Conservation (phyloP, 2,113 vertebrate species). For the Girardinichthys multiradiatus region DNA sequence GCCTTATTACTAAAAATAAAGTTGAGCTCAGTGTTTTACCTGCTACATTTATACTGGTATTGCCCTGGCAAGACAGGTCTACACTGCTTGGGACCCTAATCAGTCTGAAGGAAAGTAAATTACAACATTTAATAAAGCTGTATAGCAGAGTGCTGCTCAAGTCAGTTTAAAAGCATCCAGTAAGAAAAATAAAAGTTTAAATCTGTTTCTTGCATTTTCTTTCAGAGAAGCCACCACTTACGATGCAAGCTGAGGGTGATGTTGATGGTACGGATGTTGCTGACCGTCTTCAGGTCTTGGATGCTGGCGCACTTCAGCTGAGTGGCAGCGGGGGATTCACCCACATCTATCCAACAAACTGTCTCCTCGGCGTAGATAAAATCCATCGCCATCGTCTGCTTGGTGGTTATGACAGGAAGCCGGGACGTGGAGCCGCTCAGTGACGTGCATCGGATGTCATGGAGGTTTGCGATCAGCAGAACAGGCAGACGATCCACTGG, state of each 20-base stretch:
- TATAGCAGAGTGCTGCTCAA: neutral
- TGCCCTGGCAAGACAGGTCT: neutral
- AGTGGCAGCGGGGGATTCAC: constrained; percentile 87
- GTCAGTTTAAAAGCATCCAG: neutral
- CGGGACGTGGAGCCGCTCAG: constrained; percentile 85
- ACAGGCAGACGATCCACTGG: constrained; percentile 89
- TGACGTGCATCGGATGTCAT: constrained; percentile 93
- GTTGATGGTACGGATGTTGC: constrained; percentile 89
- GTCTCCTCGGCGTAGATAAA: constrained; percentile 92
- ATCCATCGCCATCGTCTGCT: constrained; percentile 97
- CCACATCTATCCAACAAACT: constrained; percentile 95
- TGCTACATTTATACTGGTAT: constrained; percentile 28
- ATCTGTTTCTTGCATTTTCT: too few relatives aligned
- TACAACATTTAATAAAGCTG: neutral
- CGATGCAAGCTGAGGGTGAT: constrained; percentile 95
- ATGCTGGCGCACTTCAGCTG: constrained; percentile 93
- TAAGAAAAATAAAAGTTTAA: neutral
- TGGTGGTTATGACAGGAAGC: constrained; percentile 87
- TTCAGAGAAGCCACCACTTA: constrained; percentile 77
- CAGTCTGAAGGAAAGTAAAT: neutral
- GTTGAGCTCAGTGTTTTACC: constrained; percentile 39
- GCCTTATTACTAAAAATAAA: constrained; percentile 34
- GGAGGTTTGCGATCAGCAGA: constrained; percentile 94
- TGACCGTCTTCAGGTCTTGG: constrained; percentile 89
- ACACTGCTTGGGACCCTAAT: too few relatives aligned